Conservation (phyloP, 2,888 invertebrate genomes). For the Phasia obesa region DNA sequence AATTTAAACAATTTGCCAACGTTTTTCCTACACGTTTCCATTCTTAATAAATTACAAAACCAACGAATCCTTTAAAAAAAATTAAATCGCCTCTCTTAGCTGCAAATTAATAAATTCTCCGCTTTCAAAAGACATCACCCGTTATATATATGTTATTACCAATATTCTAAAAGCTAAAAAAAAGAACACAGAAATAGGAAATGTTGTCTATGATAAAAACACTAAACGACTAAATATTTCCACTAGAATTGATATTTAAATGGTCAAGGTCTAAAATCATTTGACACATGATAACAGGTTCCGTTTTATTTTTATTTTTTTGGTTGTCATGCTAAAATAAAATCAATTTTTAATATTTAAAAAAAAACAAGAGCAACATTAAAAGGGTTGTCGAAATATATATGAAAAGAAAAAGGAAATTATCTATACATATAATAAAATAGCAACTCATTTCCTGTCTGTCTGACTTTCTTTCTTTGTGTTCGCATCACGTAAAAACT, state of each 20-base stretch:
- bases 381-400: not conserved
- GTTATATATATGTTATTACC: not conserved
- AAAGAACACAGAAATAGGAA: not conserved
- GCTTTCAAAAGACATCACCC: too few relatives aligned
- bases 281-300: not conserved
- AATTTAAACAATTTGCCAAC: too few relatives aligned
- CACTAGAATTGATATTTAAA: slow-evolving; percentile 4
- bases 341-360: not conserved
- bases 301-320: not conserved
- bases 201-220: slow-evolving; percentile 3
- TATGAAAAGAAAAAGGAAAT: too few relatives aligned
- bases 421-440: too few relatives aligned
- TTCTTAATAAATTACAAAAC: too few relatives aligned
- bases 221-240: not conserved
- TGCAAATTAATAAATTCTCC: too few relatives aligned
- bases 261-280: slow-evolving; percentile 7
- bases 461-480: too few relatives aligned
- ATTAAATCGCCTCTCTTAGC: too few relatives aligned
- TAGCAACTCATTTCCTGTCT: too few relatives aligned
- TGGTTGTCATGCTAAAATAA: not conserved
- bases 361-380: not conserved
- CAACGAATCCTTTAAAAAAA: too few relatives aligned
- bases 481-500: too few relatives aligned
- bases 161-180: not conserved
- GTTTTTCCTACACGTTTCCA: too few relatives aligned